phyloP scores from a whole-genome alignment of 2,888 invertebrate genomes.

The Andricus curvator region DNA sequence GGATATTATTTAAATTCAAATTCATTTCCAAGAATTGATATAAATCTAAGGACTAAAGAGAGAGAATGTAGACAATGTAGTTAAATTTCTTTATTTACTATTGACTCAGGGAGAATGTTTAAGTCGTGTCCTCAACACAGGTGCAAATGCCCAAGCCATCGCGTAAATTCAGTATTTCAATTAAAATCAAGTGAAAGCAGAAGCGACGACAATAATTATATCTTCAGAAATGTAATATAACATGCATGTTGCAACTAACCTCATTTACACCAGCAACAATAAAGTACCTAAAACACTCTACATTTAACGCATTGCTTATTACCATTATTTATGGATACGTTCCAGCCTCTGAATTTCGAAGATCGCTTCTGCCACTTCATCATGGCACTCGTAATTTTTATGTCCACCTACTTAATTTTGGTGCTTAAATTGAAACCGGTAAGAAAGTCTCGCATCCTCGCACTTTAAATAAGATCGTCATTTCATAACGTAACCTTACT shows the following conservation, averaged over 20 bases:
- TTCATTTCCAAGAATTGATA: background rate
- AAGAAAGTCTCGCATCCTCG: constrained; percentile 6
- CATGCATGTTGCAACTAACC: constrained; percentile 16
- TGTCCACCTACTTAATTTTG: constrained; percentile 35
- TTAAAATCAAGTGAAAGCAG: constrained; percentile 28
- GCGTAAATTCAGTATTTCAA: constrained; percentile 11
- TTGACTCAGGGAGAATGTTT: background rate
- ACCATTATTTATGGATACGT: constrained; percentile 26
- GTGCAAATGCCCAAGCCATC: background rate
- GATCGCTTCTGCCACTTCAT: constrained; percentile 14
- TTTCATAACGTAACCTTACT: constrained; percentile 13
- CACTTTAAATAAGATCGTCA: constrained; percentile 18
- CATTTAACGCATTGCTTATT: constrained; percentile 18
- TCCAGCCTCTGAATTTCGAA: background rate
- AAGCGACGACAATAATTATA: constrained; percentile 34
- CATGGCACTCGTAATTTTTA: constrained; percentile 26
- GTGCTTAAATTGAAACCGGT: constrained; percentile 15
- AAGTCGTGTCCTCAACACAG: background rate
- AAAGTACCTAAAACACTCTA: constrained; percentile 34
- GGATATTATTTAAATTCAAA: too few species aligned
- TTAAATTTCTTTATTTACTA: background rate
- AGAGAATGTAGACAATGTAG: background rate
- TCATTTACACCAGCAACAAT: constrained; percentile 4
- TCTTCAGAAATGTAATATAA: constrained; percentile 27
- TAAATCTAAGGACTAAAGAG: background rate